Conservation (phyloP, 2,888 invertebrate species). For the Tachina fera region DNA sequence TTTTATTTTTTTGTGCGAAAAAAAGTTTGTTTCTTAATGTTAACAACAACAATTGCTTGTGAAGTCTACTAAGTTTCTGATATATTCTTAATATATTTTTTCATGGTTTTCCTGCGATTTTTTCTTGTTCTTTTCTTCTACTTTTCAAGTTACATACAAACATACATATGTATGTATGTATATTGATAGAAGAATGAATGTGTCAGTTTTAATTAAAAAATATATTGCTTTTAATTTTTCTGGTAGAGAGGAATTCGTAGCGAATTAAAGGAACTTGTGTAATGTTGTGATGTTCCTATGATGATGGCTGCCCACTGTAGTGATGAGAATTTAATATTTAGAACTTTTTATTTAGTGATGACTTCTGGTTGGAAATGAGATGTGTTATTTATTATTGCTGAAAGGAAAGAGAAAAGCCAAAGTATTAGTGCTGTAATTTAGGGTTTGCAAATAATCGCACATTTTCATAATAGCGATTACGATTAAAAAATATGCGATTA, state of each 20-base stretch:
- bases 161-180: not conserved
- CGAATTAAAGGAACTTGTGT: conserved; percentile 14
- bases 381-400: conserved; percentile 50
- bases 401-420: conserved; percentile 24
- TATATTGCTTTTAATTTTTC: conserved; percentile 64
- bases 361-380: not conserved
- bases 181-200: conserved; percentile 31
- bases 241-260: not conserved
- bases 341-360: not conserved
- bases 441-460: no score
- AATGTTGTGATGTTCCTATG: not conserved
- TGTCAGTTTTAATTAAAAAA: conserved; percentile 64
- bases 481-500: no score
- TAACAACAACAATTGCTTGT: conserved; percentile 41
- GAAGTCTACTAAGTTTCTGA: conserved; percentile 35
- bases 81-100: not conserved
- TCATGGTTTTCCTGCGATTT: not conserved
- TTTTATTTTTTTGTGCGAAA: not conserved
- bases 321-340: conserved; percentile 1
- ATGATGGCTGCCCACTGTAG: not conserved
- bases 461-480: no score
- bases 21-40: conserved; percentile 4
- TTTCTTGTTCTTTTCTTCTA: conserved; percentile 18
- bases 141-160: conserved; percentile 12
- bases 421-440: not conserved